Conservation (phyloP, 2,797 vertebrate genomes). For the Poecilia wingei region DNA sequence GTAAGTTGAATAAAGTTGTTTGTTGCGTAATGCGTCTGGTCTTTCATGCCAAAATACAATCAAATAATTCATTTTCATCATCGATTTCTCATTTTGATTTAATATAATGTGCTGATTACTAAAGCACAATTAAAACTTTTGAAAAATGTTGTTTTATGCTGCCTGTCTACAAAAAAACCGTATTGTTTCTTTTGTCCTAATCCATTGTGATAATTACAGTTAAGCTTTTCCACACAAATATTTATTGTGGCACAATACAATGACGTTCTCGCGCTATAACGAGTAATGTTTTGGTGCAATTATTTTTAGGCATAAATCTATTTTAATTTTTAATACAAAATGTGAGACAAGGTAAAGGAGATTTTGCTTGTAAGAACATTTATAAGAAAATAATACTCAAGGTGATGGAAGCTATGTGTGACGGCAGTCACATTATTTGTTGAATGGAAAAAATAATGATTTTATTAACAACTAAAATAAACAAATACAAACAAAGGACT, state of each 20-base stretch:
- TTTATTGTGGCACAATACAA: background rate
- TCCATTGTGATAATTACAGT: background rate
- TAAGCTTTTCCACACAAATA: background rate
- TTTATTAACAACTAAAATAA: background rate
- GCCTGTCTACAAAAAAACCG: background rate
- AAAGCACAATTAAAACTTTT: background rate
- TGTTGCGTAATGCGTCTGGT: background rate
- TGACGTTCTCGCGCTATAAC: background rate
- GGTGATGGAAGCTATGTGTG: background rate
- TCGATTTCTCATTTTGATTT: background rate
- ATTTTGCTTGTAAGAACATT: background rate
- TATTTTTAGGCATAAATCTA: background rate
- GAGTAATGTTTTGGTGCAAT: background rate
- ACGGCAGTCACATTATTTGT: background rate
- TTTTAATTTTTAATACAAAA: slow-evolving; percentile 1
- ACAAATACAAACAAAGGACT: background rate
- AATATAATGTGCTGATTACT: background rate
- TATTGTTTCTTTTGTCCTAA: background rate
- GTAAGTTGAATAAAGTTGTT: background rate
- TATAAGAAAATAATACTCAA: background rate
- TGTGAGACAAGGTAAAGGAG: background rate
- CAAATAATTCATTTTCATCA: background rate
- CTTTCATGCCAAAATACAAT: background rate
- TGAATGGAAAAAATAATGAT: background rate
- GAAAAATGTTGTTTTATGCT: background rate